These are phyloP conservation scores for Cryptus armator DNA, from an alignment of 2,888 invertebrate species.

Conservation along the genomic window DNA sequence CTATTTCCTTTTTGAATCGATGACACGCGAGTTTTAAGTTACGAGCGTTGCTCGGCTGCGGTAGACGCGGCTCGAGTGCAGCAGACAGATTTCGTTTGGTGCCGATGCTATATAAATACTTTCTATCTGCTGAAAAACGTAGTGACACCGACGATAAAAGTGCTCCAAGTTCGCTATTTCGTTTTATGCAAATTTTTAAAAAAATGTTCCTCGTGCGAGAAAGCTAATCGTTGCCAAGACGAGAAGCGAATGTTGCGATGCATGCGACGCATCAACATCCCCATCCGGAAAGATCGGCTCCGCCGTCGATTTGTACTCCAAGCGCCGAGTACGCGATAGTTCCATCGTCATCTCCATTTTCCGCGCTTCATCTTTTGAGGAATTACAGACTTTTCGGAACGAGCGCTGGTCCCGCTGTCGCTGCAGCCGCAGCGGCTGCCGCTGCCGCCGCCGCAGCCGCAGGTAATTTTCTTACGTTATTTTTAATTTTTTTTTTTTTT, in stretches of 20 bases:
- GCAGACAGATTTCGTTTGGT: not conserved
- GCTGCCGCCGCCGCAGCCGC: constrained; percentile 74
- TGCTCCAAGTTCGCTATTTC: not conserved
- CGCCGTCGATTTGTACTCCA: constrained; percentile 44
- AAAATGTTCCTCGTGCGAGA: not conserved
- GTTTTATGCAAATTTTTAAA: not conserved
- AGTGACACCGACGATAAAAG: not conserved
- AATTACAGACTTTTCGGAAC: constrained; percentile 89
- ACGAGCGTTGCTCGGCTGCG: no score
- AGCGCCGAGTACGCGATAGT: constrained; percentile 56
- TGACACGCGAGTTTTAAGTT: not conserved
- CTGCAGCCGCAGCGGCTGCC: constrained; percentile 74
- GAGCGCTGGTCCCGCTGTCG: constrained; percentile 86
- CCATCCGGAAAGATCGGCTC: constrained; percentile 45
- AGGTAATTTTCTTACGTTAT: constrained; percentile 15
- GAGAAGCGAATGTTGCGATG: constrained; percentile 39
- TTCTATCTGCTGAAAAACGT: not conserved
- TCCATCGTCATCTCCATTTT: constrained; percentile 82
- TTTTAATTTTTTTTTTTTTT: not conserved
- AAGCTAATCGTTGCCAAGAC: not conserved
- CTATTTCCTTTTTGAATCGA: not conserved
- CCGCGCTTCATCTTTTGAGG: constrained; percentile 88
- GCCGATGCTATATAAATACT: not conserved
- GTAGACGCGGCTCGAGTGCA: no score
- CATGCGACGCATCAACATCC: constrained; percentile 56